Evolutionary conservation across 1,140 invertebrate species (phyloP).

Genomic region (Rhizoglyphus robini): DNA sequence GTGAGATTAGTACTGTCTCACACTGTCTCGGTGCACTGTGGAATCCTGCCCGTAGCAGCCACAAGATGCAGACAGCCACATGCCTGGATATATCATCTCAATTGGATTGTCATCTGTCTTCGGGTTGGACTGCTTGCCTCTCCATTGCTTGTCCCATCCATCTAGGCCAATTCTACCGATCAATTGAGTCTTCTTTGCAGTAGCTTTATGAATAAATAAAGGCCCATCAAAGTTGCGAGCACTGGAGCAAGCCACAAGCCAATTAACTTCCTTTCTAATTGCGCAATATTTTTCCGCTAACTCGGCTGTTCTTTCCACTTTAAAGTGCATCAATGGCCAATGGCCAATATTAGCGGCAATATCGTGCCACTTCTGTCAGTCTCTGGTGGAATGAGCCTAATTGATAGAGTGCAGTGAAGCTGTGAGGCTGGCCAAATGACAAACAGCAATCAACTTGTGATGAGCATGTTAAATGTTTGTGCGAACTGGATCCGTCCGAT

Average conservation of each 20-base stretch:
- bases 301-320: too few relatives aligned
- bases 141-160: not conserved
- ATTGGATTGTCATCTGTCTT: slow-evolving; percentile 15
- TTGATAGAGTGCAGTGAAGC: too few relatives aligned
- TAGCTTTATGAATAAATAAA: not conserved
- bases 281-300: too few relatives aligned
- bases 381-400: too few relatives aligned
- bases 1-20: slow-evolving; percentile 14
- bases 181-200: not conserved
- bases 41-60: not conserved
- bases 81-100: slow-evolving; percentile 9
- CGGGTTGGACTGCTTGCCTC: not conserved
- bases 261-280: too few relatives aligned
- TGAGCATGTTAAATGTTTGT: slow-evolving; percentile 6
- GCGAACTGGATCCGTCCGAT: not conserved
- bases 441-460: slow-evolving; percentile 12
- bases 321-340: too few relatives aligned
- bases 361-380: too few relatives aligned
- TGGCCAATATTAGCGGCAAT: too few relatives aligned
- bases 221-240: not conserved
- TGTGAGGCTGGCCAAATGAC: too few relatives aligned
- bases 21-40: not conserved
- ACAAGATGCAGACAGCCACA: not conserved
- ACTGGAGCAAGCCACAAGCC: too few relatives aligned
- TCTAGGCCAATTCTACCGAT: not conserved